Percentiles rank a stretch among this genome's conserved stretches.
Conservation (phyloP, 2,888 invertebrate species). For the Melipona bicolor region DNA sequence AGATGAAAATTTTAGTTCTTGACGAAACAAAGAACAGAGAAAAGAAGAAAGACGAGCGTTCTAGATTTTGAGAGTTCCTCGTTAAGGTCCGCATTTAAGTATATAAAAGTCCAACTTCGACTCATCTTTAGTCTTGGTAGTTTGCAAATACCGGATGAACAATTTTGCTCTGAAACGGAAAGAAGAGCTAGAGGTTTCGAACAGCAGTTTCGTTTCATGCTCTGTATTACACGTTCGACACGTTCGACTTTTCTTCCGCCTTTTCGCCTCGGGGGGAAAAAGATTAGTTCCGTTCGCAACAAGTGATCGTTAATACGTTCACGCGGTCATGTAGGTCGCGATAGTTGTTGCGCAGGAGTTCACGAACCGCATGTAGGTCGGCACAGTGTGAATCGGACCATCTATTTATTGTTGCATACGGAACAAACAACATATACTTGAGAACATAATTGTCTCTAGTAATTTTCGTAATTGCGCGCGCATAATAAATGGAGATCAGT, state of each 20-base stretch:
- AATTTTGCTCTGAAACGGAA: background rate
- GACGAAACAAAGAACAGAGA: background rate
- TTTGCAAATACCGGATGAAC: too few species aligned
- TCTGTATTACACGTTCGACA: background rate
- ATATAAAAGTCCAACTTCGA: too few species aligned
- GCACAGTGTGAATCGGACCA: background rate
- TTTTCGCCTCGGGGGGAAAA: slow-evolving; percentile 23
- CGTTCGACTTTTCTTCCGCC: slow-evolving; percentile 12
- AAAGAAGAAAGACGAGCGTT: background rate
- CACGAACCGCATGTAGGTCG: slow-evolving; percentile 17
- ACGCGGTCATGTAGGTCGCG: slow-evolving; percentile 44
- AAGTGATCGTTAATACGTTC: slow-evolving; percentile 50
- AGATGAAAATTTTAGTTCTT: background rate
- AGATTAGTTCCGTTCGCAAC: slow-evolving; percentile 41
- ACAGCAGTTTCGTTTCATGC: too few species aligned
- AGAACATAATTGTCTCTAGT: background rate
- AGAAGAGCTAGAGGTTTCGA: background rate
- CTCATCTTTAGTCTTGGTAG: too few species aligned
- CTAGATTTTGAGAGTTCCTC: background rate
- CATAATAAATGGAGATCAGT: background rate
- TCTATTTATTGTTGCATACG: background rate
- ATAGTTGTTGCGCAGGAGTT: slow-evolving; percentile 6
- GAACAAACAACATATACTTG: background rate
- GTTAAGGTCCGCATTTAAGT: too few species aligned
- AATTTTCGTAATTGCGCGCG: background rate